phyloP scores from a whole-genome alignment of 2,888 invertebrate species.

The Andrena bucephala region DNA sequence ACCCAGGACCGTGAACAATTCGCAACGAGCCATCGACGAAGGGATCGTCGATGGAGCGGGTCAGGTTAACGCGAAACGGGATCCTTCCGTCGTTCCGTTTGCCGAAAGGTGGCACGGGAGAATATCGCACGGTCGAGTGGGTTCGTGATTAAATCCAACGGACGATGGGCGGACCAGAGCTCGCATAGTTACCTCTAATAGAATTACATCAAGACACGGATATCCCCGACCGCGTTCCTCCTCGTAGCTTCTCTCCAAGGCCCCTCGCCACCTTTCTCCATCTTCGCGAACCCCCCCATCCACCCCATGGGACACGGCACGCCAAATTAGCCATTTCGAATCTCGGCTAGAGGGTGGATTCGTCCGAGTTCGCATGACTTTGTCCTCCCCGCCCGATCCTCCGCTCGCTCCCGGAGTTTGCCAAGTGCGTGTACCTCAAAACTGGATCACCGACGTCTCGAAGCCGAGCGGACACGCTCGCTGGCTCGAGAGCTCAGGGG shows the following conservation, averaged over 20 bases:
- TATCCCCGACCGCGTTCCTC: slow-evolving; percentile 58
- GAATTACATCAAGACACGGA: slow-evolving; percentile 84
- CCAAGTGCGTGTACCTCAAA: neutral
- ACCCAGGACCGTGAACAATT: too few species aligned
- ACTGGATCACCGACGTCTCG: slow-evolving; percentile 22
- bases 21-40: too few species aligned
- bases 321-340: slow-evolving; percentile 85
- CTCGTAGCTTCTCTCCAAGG: slow-evolving; percentile 55
- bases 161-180: slow-evolving; percentile 79
- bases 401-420: neutral
- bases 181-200: slow-evolving; percentile 84
- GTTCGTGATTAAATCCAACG: slow-evolving; percentile 84
- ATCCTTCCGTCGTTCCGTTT: neutral
- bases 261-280: slow-evolving; percentile 54
- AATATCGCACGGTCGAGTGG: slow-evolving; percentile 82
- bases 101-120: slow-evolving; percentile 65
- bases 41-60: too few species aligned
- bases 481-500: neutral
- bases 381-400: neutral
- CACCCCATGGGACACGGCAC: slow-evolving; percentile 79
- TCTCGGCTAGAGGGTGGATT: slow-evolving; percentile 78
- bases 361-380: neutral
- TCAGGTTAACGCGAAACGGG: too few species aligned
- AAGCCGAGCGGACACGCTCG: neutral
- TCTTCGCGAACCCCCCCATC: slow-evolving; percentile 59